Conservation (phyloP, 2,888 invertebrate species). For the Idaea dimidiata region DNA sequence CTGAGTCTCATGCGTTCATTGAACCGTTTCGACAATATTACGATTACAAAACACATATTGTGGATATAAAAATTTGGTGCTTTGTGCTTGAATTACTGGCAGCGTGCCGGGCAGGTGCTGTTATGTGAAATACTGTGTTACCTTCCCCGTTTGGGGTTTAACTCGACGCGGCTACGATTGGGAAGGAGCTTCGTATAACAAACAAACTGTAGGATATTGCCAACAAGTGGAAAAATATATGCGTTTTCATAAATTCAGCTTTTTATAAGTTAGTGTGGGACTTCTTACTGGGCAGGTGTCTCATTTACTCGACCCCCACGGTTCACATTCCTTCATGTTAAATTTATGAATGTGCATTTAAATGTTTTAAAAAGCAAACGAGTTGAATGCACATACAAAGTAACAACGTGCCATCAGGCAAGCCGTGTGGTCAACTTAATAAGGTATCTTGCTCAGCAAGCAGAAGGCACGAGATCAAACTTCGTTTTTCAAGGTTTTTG, state of each 20-base stretch:
- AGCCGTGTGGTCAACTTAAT: too few relatives aligned
- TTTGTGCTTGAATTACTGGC: constrained; percentile 78
- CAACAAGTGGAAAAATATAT: constrained; percentile 12
- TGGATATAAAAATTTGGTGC: constrained; percentile 78
- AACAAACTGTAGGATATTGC: constrained; percentile 21
- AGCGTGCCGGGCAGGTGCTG: constrained; percentile 80
- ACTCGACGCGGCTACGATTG: constrained; percentile 52
- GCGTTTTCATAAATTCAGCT: background rate
- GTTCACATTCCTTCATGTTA: constrained; percentile 15
- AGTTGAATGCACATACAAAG: too few relatives aligned
- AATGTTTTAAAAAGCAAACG: constrained; percentile 21
- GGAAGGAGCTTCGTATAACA: constrained; percentile 38
- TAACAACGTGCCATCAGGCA: too few relatives aligned
- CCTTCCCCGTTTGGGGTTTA: constrained; percentile 54
- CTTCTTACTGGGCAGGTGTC: too few relatives aligned
- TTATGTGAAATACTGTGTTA: constrained; percentile 77
- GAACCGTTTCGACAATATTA: constrained; percentile 74
- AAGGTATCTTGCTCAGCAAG: too few relatives aligned
- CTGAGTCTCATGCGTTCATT: constrained; percentile 53
- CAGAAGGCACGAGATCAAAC: too few relatives aligned
- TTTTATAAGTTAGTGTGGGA: too few relatives aligned
- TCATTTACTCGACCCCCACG: too few relatives aligned
- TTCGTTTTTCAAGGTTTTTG: too few relatives aligned
- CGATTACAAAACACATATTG: constrained; percentile 79
- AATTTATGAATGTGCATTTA: constrained; percentile 28